Conservation (phyloP, 2,113 vertebrate species). For the Laticauda laticaudata region DNA sequence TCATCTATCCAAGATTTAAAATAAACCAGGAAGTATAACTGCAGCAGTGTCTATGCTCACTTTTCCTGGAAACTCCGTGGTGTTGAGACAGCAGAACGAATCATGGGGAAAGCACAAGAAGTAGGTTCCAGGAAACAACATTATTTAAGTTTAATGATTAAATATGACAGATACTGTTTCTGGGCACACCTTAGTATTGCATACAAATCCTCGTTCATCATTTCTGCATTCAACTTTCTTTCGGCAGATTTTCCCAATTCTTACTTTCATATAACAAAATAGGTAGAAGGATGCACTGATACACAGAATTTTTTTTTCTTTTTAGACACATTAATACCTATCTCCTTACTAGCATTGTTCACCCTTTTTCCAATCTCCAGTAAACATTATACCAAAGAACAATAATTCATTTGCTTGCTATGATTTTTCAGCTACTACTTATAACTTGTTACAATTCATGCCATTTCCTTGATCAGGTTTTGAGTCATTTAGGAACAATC, state of each 20-base stretch:
- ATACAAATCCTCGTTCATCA: neutral
- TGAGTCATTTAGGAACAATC: neutral
- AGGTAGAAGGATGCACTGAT: neutral
- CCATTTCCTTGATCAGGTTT: neutral
- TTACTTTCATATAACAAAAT: neutral
- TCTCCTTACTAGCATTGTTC: neutral
- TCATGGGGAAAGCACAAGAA: neutral
- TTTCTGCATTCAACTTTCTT: neutral
- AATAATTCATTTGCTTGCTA: neutral
- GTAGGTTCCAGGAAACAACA: neutral
- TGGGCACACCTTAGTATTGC: neutral
- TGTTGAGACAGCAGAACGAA: neutral
- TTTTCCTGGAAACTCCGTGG: neutral
- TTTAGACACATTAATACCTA: neutral
- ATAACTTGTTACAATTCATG: neutral
- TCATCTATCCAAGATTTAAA: neutral
- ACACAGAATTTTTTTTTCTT: neutral
- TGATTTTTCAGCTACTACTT: neutral
- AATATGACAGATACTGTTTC: neutral
- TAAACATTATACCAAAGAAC: neutral
- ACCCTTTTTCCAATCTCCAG: neutral
- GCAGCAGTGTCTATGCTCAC: neutral
- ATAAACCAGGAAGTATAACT: neutral
- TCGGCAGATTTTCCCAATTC: neutral
- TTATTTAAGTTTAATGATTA: neutral